Percentiles rank a stretch among this genome's conserved stretches.
These are phyloP conservation scores for Cyphomyrmex costatus DNA, from an alignment of 1,140 invertebrate species.

Conservation along the genomic window DNA sequence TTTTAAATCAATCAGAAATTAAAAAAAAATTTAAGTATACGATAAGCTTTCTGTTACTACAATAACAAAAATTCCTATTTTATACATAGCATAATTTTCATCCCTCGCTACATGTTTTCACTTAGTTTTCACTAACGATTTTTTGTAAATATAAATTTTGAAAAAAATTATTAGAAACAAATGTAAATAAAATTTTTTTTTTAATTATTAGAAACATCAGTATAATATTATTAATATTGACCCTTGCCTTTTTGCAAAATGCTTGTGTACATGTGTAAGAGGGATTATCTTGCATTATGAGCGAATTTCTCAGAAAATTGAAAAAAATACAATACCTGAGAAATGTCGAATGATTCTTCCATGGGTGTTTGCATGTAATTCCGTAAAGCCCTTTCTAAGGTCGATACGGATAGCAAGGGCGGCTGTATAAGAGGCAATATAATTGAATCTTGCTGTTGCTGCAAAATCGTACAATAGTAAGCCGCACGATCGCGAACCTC, in stretches of 20 bases:
- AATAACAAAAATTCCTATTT: neutral
- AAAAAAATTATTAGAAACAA: neutral
- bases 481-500: slow-evolving; percentile 99
- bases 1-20: neutral
- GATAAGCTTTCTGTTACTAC: neutral
- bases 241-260: neutral
- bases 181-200: neutral
- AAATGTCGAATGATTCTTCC: slow-evolving; percentile 95
- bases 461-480: slow-evolving; percentile 96
- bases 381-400: slow-evolving; percentile 94
- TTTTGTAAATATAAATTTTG: neutral
- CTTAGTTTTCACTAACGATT: neutral
- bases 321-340: slow-evolving; percentile 70
- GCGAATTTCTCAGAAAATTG: neutral
- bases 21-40: slow-evolving; percentile 14
- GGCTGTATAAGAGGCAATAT: slow-evolving; percentile 83
- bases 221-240: neutral
- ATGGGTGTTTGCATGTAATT: slow-evolving; percentile 93
- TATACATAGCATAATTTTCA: no score
- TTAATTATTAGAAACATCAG: neutral
- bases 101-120: neutral
- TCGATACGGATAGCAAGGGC: slow-evolving; percentile 92
- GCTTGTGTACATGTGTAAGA: neutral
- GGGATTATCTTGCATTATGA: neutral
- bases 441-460: slow-evolving; percentile 88